Evolutionary conservation across 2,113 vertebrate genomes (phyloP).

Genomic region (Empidonax traillii): DNA sequence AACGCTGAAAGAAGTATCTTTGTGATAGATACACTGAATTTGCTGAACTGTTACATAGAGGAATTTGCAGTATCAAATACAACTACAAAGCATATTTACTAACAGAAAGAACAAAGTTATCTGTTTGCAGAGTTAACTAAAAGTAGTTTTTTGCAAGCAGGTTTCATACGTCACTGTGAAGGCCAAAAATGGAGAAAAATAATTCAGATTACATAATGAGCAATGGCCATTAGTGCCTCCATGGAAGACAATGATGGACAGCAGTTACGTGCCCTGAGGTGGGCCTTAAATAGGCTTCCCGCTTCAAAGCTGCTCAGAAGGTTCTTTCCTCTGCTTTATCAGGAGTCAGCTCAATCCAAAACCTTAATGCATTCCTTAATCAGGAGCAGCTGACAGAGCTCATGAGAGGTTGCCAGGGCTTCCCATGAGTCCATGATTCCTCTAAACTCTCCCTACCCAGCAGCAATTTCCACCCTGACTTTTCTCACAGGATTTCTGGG

Average conservation of each 20-base stretch:
- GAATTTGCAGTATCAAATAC: background rate
- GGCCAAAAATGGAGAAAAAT: background rate
- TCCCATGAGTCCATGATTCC: background rate
- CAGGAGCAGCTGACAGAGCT: background rate
- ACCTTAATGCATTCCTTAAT: background rate
- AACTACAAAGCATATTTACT: background rate
- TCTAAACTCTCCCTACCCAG: background rate
- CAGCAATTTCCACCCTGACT: background rate
- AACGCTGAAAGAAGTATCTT: background rate
- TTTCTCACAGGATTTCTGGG: background rate
- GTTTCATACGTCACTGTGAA: background rate
- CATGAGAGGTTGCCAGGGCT: background rate
- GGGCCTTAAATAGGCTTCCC: background rate
- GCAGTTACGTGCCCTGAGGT: background rate
- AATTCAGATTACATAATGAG: background rate
- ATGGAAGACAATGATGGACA: background rate
- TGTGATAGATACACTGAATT: background rate
- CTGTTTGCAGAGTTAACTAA: background rate
- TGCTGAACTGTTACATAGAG: background rate
- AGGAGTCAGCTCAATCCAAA: background rate
- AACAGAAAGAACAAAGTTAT: background rate
- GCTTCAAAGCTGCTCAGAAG: background rate
- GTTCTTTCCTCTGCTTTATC: background rate
- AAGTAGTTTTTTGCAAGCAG: background rate
- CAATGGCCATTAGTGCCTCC: background rate